phyloP scores from a whole-genome alignment of 2,888 invertebrate genomes.

The Habrosyne pyritoides region DNA sequence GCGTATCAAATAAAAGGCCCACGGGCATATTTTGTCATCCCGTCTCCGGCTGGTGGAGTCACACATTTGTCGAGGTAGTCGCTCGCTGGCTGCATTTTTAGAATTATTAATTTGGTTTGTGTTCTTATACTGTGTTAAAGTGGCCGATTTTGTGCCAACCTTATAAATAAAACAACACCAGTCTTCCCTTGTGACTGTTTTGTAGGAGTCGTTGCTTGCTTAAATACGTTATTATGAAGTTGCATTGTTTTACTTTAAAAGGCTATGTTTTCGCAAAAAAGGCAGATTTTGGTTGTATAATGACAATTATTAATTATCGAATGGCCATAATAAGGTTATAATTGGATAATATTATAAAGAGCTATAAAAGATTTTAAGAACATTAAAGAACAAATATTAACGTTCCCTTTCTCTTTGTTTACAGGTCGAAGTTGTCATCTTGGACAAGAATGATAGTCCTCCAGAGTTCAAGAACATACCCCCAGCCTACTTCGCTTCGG shows the following conservation, averaged over 20 bases:
- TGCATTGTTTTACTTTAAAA: constrained; percentile 49
- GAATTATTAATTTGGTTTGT: constrained; percentile 79
- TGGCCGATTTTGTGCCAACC: constrained; percentile 70
- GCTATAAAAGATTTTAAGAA: too few relatives aligned
- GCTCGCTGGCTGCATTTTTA: constrained; percentile 74
- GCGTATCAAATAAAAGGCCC: constrained; percentile 43
- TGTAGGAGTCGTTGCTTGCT: constrained; percentile 53
- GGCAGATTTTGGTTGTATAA: background rate
- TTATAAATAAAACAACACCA: constrained; percentile 76
- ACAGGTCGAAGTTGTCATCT: constrained; percentile 92
- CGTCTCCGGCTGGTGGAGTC: constrained; percentile 43
- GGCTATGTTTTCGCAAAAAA: constrained; percentile 25
- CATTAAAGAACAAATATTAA: too few relatives aligned
- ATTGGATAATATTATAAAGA: too few relatives aligned
- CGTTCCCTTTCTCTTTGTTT: constrained; percentile 57
- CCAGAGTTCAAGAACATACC: constrained; percentile 92
- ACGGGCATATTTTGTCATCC: constrained; percentile 55
- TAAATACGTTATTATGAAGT: constrained; percentile 63
- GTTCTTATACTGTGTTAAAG: constrained; percentile 76
- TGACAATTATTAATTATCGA: constrained; percentile 7
- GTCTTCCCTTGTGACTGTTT: constrained; percentile 56
- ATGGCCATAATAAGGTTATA: background rate
- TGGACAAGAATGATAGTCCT: constrained; percentile 98
- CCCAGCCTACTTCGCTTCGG: constrained; percentile 89
- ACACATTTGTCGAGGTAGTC: constrained; percentile 60